These are phyloP conservation scores for Drosophila mayaguana DNA, from an alignment of 2,888 invertebrate species.

Conservation along the genomic window DNA sequence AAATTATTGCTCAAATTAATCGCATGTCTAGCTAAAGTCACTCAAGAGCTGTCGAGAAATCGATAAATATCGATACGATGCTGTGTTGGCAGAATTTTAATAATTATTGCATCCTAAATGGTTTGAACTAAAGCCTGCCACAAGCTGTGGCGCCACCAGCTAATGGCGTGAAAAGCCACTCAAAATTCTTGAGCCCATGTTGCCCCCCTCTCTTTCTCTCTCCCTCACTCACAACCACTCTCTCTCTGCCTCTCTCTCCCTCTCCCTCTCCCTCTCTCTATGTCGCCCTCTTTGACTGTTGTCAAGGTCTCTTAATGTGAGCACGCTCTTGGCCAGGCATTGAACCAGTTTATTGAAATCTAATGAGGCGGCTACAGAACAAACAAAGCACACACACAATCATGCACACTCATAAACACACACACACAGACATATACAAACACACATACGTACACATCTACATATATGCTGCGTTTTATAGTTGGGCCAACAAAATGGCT, in stretches of 20 bases:
- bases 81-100: neutral
- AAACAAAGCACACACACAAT: slow-evolving; percentile 39
- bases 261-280: neutral
- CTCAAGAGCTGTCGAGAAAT: neutral
- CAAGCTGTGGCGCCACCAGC: slow-evolving; percentile 35
- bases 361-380: slow-evolving; percentile 72
- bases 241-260: neutral
- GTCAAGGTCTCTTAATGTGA: slow-evolving; percentile 6
- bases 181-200: slow-evolving; percentile 32
- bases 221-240: neutral
- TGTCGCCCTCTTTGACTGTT: neutral
- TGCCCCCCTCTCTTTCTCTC: too few relatives aligned
- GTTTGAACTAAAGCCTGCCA: slow-evolving; percentile 16
- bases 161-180: slow-evolving; percentile 40
- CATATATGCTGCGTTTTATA: slow-evolving; percentile 29
- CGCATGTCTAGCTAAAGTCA: too few relatives aligned
- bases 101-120: neutral
- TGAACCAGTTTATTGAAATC: slow-evolving; percentile 71
- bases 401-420: too few relatives aligned
- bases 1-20: too few relatives aligned
- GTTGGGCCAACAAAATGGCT: slow-evolving; percentile 62
- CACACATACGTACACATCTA: slow-evolving; percentile 1
- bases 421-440: slow-evolving; percentile 11
- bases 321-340: slow-evolving; percentile 51
- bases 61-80: slow-evolving; percentile 1